phyloP scores from a whole-genome alignment of 2,888 invertebrate genomes.

The Machimus atricapillus region DNA sequence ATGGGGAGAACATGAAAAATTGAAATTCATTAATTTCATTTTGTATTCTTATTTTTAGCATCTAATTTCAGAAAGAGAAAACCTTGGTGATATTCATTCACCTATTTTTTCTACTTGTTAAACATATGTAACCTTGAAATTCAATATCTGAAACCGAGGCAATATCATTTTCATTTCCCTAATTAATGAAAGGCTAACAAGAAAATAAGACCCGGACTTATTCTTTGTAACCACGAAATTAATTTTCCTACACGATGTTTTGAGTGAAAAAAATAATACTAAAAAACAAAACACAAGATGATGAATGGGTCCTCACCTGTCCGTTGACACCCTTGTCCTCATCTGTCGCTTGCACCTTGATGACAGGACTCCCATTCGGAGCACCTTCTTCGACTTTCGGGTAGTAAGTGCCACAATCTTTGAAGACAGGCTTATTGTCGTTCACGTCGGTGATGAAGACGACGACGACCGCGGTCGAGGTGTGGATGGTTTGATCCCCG shows the following conservation, averaged over 20 bases:
- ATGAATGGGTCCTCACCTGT: conserved; percentile 64
- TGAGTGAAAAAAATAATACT: not conserved
- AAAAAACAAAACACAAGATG: not conserved
- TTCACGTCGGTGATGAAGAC: conserved; percentile 97
- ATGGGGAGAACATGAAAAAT: too few relatives aligned
- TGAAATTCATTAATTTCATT: too few relatives aligned
- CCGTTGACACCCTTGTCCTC: conserved; percentile 96
- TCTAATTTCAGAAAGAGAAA: too few relatives aligned
- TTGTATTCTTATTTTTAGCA: too few relatives aligned
- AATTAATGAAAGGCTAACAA: not conserved
- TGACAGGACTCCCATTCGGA: conserved; percentile 90
- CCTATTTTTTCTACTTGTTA: not conserved
- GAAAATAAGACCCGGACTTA: not conserved
- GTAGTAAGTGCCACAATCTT: conserved; percentile 90
- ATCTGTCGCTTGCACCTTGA: conserved; percentile 92
- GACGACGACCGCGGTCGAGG: conserved; percentile 92
- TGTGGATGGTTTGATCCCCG: conserved; percentile 86
- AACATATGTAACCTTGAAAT: not conserved
- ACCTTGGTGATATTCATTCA: not conserved
- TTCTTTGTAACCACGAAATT: not conserved
- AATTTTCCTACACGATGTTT: not conserved
- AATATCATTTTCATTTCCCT: not conserved
- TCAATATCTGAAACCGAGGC: not conserved
- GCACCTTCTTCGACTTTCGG: conserved; percentile 95
- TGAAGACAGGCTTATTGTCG: conserved; percentile 95